Conservation (phyloP, 1,140 invertebrate species). For the Drosophila arawakana region DNA sequence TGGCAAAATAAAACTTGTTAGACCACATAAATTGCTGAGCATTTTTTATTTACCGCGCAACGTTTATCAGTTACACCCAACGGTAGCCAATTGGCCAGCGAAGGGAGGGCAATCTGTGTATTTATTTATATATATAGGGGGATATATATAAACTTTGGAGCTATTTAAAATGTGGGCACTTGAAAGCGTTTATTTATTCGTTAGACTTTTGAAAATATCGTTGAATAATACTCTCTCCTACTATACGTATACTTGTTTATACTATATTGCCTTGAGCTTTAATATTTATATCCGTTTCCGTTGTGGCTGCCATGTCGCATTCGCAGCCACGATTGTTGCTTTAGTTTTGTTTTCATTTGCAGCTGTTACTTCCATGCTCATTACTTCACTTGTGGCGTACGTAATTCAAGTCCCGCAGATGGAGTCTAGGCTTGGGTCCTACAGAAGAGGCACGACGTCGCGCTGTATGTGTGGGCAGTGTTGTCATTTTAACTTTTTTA, state of each 20-base stretch:
- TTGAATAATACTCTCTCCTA: constrained; percentile 44
- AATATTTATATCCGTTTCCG: constrained; percentile 76
- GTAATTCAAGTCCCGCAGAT: constrained; percentile 70
- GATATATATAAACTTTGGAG: constrained; percentile 24
- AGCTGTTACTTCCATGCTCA: constrained; percentile 63
- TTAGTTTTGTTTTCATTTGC: constrained; percentile 37
- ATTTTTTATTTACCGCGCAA: constrained; percentile 75
- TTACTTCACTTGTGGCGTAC: constrained; percentile 81
- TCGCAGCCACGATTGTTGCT: constrained; percentile 39
- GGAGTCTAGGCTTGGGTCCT: constrained; percentile 29
- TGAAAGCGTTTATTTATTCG: constrained; percentile 74
- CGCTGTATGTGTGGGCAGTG: constrained; percentile 6
- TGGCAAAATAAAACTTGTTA: constrained; percentile 67
- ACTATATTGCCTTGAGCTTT: constrained; percentile 66
- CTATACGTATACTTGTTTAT: constrained; percentile 57
- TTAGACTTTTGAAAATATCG: constrained; percentile 76
- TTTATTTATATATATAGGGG: constrained; percentile 8
- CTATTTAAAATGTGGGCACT: constrained; percentile 58
- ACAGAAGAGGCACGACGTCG: constrained; percentile 42
- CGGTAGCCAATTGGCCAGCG: constrained; percentile 52
- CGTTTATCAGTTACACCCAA: constrained; percentile 69
- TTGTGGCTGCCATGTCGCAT: constrained; percentile 9
- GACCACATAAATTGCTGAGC: constrained; percentile 76
- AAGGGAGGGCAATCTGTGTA: constrained; percentile 26
- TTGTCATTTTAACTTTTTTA: no score